Evolutionary conservation across 2,888 invertebrate species (phyloP).

Genomic region (Tryphoninae sp.): DNA sequence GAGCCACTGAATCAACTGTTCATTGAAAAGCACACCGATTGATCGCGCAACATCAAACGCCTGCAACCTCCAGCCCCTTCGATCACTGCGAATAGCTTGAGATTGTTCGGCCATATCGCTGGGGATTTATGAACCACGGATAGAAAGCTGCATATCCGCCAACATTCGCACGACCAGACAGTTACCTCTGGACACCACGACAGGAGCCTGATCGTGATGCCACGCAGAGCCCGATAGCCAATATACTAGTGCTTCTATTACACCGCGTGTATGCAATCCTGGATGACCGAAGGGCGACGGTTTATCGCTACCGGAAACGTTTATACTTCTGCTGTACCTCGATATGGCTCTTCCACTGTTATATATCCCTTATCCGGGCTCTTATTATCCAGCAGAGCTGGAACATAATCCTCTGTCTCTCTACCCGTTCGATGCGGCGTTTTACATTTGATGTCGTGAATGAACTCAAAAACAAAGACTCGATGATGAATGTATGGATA

Average conservation of each 20-base stretch:
- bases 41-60: constrained; percentile 47
- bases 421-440: neutral
- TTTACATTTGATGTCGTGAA: neutral
- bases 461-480: too few species aligned
- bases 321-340: neutral
- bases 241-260: constrained; percentile 6
- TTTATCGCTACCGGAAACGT: constrained; percentile 33
- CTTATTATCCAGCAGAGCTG: constrained; percentile 2
- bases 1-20: constrained; percentile 44
- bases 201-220: neutral
- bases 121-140: constrained; percentile 53
- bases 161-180: constrained; percentile 1
- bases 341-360: constrained; percentile 1
- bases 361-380: neutral
- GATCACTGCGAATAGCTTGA: constrained; percentile 23
- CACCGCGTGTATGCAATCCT: neutral
- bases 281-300: constrained; percentile 38
- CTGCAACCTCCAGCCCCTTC: constrained; percentile 1
- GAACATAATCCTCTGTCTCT: constrained; percentile 24
- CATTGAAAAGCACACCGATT: constrained; percentile 65
- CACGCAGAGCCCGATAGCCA: constrained; percentile 29
- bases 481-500: too few species aligned
- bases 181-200: constrained; percentile 23
- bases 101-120: constrained; percentile 56
- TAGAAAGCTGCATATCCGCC: neutral